Conservation (phyloP, 2,797 vertebrate genomes). For the Poecilia gillii region DNA sequence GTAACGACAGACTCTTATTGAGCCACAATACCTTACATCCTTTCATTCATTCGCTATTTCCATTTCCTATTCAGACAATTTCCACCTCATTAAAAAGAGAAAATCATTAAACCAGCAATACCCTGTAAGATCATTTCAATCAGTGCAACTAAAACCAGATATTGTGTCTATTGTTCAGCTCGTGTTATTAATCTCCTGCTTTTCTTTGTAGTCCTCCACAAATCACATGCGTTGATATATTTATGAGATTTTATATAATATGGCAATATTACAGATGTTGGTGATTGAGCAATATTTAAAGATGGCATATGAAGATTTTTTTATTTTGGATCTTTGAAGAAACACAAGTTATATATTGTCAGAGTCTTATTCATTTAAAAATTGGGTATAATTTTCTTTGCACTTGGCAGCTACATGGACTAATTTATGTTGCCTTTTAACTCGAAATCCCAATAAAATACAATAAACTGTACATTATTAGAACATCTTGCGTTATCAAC, state of each 20-base stretch:
- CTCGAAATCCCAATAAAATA: background rate
- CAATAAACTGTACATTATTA: background rate
- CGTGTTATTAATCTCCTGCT: background rate
- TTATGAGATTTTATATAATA: background rate
- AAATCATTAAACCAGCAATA: conserved; percentile 33
- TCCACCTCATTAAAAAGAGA: background rate
- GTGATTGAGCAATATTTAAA: background rate
- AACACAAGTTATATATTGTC: background rate
- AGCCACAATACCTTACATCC: conserved; percentile 60
- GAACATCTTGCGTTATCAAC: background rate
- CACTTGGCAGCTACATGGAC: background rate
- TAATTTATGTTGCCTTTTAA: background rate
- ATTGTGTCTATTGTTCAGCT: background rate
- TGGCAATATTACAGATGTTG: too few species aligned
- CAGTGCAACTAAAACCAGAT: background rate
- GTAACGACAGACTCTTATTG: conserved; percentile 54
- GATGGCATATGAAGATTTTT: background rate
- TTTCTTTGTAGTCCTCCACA: background rate
- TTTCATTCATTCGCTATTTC: conserved; percentile 43
- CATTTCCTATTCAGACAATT: background rate
- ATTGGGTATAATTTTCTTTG: background rate
- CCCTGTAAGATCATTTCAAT: conserved; percentile 1
- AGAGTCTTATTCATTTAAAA: background rate
- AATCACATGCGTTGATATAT: background rate
- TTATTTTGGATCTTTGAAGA: background rate